These are phyloP conservation scores for Channallabes apus DNA, from an alignment of 2,797 vertebrate genomes.

Conservation along the genomic window DNA sequence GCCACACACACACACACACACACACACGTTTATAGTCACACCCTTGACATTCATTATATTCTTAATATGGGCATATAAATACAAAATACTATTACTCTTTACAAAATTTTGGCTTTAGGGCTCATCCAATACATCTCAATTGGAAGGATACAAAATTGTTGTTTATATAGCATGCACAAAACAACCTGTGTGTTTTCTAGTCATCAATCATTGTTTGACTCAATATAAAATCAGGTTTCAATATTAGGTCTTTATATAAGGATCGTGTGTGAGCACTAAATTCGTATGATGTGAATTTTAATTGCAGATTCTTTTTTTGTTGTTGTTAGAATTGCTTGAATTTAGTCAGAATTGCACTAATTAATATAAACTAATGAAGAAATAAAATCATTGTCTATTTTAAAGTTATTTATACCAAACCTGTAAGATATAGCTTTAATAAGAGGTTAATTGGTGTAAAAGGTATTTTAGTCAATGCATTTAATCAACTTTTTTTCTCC, in stretches of 20 bases:
- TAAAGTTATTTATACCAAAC: neutral
- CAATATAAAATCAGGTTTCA: neutral
- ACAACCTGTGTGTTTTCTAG: neutral
- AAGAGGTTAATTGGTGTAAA: neutral
- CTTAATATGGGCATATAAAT: neutral
- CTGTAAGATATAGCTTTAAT: neutral
- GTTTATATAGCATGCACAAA: neutral
- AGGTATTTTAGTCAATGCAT: neutral
- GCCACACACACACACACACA: conserved; percentile 37
- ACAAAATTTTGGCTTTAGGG: neutral
- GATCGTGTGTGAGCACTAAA: neutral
- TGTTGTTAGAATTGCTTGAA: neutral
- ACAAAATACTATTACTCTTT: neutral
- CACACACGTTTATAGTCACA: neutral
- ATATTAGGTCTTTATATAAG: neutral
- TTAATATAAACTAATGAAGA: neutral
- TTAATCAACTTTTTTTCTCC: neutral
- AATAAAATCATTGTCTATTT: neutral
- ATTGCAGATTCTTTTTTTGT: neutral
- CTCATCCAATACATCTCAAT: neutral
- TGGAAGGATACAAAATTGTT: neutral
- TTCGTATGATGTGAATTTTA: neutral
- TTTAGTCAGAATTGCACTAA: neutral
- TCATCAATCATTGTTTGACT: neutral
- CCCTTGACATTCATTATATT: neutral